These are phyloP conservation scores for Gallinago stenura DNA, from an alignment of 2,797 vertebrate genomes.

Conservation along the genomic window DNA sequence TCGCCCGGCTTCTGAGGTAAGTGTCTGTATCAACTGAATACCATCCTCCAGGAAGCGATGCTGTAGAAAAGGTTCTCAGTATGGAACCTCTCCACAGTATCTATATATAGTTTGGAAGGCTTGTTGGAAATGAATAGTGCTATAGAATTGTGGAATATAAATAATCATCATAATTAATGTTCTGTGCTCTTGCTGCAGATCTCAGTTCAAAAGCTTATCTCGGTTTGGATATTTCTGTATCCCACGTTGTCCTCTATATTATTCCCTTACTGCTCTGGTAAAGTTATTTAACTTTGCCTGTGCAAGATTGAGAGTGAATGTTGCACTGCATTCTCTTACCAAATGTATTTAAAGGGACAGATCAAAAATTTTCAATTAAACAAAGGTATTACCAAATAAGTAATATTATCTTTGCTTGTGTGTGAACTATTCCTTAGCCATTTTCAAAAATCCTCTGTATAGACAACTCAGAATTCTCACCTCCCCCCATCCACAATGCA, in stretches of 20 bases:
- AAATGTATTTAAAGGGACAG: background rate
- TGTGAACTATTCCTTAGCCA: background rate
- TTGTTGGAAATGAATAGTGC: background rate
- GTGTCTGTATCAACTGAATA: background rate
- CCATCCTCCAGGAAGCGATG: background rate
- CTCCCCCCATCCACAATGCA: too few relatives aligned
- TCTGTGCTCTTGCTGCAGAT: background rate
- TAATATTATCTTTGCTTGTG: background rate
- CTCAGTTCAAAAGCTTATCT: constrained; percentile 22
- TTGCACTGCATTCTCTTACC: background rate
- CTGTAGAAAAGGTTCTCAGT: background rate
- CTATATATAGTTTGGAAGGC: constrained; percentile 15
- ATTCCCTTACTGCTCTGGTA: background rate
- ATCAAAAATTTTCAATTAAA: too few relatives aligned
- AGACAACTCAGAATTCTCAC: accelerated
- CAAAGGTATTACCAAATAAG: too few relatives aligned
- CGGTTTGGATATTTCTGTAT: background rate
- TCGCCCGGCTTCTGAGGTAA: background rate
- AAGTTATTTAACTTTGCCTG: background rate
- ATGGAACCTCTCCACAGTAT: background rate
- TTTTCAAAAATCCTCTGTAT: background rate
- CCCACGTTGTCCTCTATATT: background rate
- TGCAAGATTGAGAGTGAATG: background rate
- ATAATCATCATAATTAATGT: constrained; percentile 35
- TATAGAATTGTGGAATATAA: constrained; percentile 32